phyloP scores from a whole-genome alignment of 1,140 invertebrate genomes.

The Drosophila obscura region DNA sequence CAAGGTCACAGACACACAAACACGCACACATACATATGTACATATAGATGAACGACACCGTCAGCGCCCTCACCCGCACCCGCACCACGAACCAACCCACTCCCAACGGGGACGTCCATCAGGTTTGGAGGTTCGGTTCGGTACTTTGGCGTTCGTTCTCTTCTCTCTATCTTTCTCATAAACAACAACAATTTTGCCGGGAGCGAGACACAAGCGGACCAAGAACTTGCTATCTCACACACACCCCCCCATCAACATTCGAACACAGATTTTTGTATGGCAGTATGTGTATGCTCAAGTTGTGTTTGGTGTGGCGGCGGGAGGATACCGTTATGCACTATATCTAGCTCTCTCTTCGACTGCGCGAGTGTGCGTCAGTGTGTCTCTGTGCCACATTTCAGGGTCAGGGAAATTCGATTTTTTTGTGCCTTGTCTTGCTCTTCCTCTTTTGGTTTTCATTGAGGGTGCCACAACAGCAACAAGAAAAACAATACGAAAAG shows the following conservation, averaged over 20 bases:
- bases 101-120: background rate
- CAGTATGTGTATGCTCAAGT: conserved; percentile 22
- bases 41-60: conserved; percentile 37
- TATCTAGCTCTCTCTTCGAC: conserved; percentile 22
- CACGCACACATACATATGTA: conserved; percentile 11
- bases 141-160: conserved; percentile 9
- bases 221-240: conserved; percentile 48
- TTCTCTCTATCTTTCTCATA: conserved; percentile 14
- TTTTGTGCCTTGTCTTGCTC: conserved; percentile 32
- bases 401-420: conserved; percentile 81
- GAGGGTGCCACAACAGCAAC: conserved; percentile 7
- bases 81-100: background rate
- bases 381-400: conserved; percentile 66
- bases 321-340: conserved; percentile 72
- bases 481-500: conserved; percentile 5
- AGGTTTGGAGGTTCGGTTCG: conserved; percentile 47
- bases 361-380: conserved; percentile 13
- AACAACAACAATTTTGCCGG: conserved; percentile 3
- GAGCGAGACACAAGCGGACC: conserved; percentile 44
- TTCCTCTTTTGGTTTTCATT: conserved; percentile 41
- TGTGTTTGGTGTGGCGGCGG: conserved; percentile 47
- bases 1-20: conserved; percentile 68
- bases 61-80: conserved; percentile 18
- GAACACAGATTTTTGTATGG: background rate
- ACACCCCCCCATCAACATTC: background rate